Base-by-base conservation (phyloP, 2,797 vertebrate species). In the Pangasius larnaudii region DNA sequence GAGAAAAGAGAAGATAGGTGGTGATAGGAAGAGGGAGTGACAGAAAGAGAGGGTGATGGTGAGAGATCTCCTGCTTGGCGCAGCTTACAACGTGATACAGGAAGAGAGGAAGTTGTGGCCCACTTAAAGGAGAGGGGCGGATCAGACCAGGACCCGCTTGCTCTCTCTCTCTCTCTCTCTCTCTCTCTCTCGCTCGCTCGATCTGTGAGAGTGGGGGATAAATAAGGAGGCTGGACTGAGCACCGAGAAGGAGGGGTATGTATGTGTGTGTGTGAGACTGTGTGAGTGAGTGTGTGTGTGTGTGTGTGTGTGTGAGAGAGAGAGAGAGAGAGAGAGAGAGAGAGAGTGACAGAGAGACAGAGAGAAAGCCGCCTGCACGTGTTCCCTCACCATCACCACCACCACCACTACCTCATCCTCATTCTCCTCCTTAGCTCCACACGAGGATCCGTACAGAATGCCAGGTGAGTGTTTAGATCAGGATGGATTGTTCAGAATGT, bases 41-140 rank as follows among this genome's bases (percentile, higher is more conserved):
- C 46, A 78, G 49, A 86, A 71, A 85, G 80, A 86, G 82, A 33
- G 82, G 81, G 77, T 86, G 85, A 71, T 84, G 75, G 71, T 84
- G 82, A 75, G 72, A 89, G 87, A 87, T 58, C 30, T 77, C 46
- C 67, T 77, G 74, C n/a, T 88, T 19, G 69, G 56, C 27, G 30
- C 89, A 84, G 86, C 85, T 81, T 88, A 58, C 65, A 85, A 85
- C 74, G 19, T 89, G 65, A 80, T 65, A 86, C 74, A 89, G 72
- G 85, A 84, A 86, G 69, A 2, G 18, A 82, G 86, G 59, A 77
- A 90, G 83, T 84, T 49, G 67, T 89, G 89, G 86, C 65, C 79
- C 89, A 90, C 88, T 90, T 91, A 84, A 84, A 80, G 58, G 81
- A 88, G 89, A 91, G 87, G 46, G 78, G 83, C 33, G 80, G 81